phyloP scores from a whole-genome alignment of 1,140 invertebrate genomes.

The Olivierus martensii region DNA sequence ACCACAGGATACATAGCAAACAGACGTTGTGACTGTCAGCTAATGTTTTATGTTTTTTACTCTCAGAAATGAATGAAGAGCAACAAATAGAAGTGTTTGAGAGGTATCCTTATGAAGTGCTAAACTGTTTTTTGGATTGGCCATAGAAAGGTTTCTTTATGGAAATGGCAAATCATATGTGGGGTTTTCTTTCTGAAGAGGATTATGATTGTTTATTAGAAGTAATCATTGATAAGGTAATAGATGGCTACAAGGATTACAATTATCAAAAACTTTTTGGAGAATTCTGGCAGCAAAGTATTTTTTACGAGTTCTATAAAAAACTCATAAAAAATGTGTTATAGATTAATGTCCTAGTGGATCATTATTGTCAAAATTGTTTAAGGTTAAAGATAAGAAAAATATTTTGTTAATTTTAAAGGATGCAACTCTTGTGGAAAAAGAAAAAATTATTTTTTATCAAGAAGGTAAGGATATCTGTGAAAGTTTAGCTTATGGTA shows the following conservation, averaged over 20 bases:
- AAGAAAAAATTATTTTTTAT: constrained; percentile 3
- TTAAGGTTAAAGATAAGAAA: constrained; percentile 2
- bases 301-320: too few relatives aligned
- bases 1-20: constrained; percentile 3
- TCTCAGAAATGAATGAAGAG: constrained; percentile 9
- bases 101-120: constrained; percentile 4
- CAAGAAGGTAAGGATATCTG: constrained; percentile 2
- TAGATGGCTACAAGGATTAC: constrained; percentile 4
- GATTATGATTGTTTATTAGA: constrained; percentile 1
- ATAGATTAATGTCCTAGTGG: constrained; percentile 4
- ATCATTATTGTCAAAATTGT: background rate
- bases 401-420: constrained; percentile 2
- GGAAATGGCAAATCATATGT: constrained; percentile 7
- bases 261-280: constrained; percentile 11
- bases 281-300: constrained; percentile 11
- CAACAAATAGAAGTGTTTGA: constrained; percentile 8
- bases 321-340: constrained; percentile 4
- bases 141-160: constrained; percentile 10
- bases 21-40: background rate
- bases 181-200: constrained; percentile 7
- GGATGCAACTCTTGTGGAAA: constrained; percentile 4
- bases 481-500: background rate
- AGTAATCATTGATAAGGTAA: background rate
- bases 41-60: constrained; percentile 11
- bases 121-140: constrained; percentile 8